Conservation (phyloP, 2,113 vertebrate species). For the Ceuthmochares aereus region DNA sequence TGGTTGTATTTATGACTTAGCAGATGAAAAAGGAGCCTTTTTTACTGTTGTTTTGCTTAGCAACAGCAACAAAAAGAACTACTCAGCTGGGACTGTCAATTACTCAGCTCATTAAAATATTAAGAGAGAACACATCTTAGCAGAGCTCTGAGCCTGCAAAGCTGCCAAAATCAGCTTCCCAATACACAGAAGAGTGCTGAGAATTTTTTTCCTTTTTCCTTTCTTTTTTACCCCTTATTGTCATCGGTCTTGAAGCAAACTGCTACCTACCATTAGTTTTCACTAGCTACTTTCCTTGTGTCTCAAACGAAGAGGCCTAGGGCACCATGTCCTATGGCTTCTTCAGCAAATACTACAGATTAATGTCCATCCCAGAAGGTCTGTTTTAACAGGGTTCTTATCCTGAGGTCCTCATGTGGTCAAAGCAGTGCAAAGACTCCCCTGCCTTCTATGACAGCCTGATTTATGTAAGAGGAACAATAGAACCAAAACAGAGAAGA, state of each 20-base stretch:
- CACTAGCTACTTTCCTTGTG: background rate
- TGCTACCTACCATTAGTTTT: background rate
- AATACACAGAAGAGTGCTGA: background rate
- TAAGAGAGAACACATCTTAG: conserved; percentile 59
- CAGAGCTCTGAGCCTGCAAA: conserved; percentile 25
- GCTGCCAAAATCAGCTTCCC: conserved; percentile 59
- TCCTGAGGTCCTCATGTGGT: background rate
- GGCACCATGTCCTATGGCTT: background rate
- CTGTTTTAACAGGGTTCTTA: background rate
- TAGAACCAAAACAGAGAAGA: background rate
- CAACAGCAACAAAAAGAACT: conserved; percentile 64
- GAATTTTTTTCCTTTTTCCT: conserved; percentile 17
- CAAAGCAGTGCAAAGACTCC: background rate
- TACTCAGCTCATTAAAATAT: conserved; percentile 75
- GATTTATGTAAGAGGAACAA: background rate
- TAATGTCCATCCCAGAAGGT: background rate
- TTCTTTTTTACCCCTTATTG: background rate
- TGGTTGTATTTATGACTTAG: conserved; percentile 47
- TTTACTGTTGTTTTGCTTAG: conserved; percentile 59
- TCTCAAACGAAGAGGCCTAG: background rate
- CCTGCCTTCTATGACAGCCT: background rate
- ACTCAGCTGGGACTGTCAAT: conserved; percentile 56
- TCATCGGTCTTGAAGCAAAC: background rate
- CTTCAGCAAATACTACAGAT: background rate
- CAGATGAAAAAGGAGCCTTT: conserved; percentile 47